A percentile compares a stretch with the other conserved stretches of the same genome.
phyloP scores from a whole-genome alignment of 23 tunicate species.

The Styela clava region DNA sequence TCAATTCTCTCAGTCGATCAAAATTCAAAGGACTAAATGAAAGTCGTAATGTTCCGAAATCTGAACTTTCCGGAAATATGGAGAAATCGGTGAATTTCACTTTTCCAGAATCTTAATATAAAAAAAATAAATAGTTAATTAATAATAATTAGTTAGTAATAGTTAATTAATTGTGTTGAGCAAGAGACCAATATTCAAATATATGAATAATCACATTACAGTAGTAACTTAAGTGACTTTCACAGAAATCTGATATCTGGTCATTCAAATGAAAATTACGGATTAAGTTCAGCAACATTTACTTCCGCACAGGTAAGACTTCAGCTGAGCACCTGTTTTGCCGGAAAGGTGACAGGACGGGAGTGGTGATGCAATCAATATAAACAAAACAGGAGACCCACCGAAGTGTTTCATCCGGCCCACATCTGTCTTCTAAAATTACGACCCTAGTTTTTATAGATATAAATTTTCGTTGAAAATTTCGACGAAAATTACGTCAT shows the following conservation, averaged over 20 bases:
- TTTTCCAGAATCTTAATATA: background rate
- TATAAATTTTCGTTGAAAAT: too few relatives aligned
- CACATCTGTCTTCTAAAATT: too few relatives aligned
- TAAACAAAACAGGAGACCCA: too few relatives aligned
- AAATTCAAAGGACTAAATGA: background rate
- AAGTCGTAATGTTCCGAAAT: background rate
- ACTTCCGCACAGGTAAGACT: too few relatives aligned
- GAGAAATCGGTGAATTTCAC: constrained; percentile 4
- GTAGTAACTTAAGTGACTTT: background rate
- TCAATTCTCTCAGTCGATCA: constrained; percentile 29
- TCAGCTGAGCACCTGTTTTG: too few relatives aligned
- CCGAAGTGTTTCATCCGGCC: too few relatives aligned
- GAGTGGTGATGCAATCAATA: too few relatives aligned
- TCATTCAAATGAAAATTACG: too few relatives aligned
- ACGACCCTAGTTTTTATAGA: too few relatives aligned
- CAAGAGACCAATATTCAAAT: background rate
- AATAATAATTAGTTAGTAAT: background rate
- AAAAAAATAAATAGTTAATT: background rate
- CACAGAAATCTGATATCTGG: background rate
- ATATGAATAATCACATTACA: background rate
- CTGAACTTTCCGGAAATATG: constrained; percentile 2
- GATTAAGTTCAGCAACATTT: too few relatives aligned
- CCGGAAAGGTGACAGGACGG: too few relatives aligned
- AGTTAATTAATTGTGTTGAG: background rate
- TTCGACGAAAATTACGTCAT: too few relatives aligned